Evolutionary conservation across 2,113 vertebrate genomes (phyloP), one percentile per base, ranked within the genome.

Genomic region (Pygoscelis antarcticus): DNA sequence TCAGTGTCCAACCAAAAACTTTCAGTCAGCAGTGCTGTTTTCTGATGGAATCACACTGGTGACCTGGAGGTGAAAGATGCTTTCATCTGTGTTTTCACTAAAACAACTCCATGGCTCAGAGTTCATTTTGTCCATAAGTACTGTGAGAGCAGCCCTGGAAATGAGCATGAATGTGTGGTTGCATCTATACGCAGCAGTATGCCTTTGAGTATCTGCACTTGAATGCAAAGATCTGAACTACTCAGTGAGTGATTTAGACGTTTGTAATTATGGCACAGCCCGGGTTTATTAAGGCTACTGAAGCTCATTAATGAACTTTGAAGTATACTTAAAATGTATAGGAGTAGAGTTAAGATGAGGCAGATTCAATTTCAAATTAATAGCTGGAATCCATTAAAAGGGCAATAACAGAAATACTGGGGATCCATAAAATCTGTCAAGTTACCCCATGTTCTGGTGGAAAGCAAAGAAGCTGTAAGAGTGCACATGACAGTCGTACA

Each of bases 51-150:
- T 91, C 87, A 76, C 66, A 69, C 81, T 87, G 71, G 57, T 91
- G 96, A 97, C 91, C 95, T 80, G 47, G 84, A 96, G 93, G 95
- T 97, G 87, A 96, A 95, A 83, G 91, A 96, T 96, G 94, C 96
- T 89, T 95, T 95, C 95, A 97, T 96, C 93, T 74, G 17, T 91
- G 66, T 96, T 94, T 94, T 74, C 81, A 93, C 78, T 93, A n/a
- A 80, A 92, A 95, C 62, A 96, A 40, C 87, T 85, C 15, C 23
- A 72, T 83, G 61, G 72, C 74, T 91, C 77, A 87, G 80, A 61
- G 93, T 82, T 96, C 93, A 42, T 90, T 92, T 49, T 84, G 19
- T 42, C 40, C 27, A 5, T 58, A 52, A 82, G 49, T 76, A 62
- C 44, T 77, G 26, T 82, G 83, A 79, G 57, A 87, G 65, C 49